Conservation (phyloP, 35 echinoderm and acorn worm genomes). For the Heliocidaris erythrogramma region DNA sequence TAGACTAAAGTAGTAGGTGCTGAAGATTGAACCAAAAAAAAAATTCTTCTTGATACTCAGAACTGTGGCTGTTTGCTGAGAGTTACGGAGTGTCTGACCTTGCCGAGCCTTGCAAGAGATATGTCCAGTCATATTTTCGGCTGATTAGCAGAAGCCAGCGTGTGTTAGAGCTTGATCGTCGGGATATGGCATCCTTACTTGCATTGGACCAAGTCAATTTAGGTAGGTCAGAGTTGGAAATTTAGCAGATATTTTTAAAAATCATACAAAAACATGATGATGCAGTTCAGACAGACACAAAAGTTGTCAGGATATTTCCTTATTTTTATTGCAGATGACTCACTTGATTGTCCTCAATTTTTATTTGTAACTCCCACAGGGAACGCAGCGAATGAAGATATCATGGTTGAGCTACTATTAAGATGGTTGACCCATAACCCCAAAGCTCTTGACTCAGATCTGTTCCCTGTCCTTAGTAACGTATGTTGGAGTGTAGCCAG, state of each 20-base stretch:
- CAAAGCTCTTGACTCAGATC: background rate
- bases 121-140: conserved; percentile 24
- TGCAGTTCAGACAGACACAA: too few relatives aligned
- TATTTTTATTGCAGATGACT: too few relatives aligned
- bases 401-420: background rate
- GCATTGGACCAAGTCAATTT: background rate
- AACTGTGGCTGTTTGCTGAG: conserved; percentile 35
- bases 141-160: conserved; percentile 6
- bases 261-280: background rate
- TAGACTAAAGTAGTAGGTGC: background rate
- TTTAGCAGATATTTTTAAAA: background rate
- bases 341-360: too few relatives aligned
- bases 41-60: background rate
- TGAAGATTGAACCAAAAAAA: background rate
- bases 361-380: background rate
- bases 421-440: conserved; percentile 7
- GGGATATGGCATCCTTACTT: background rate
- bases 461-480: background rate
- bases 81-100: conserved; percentile 15
- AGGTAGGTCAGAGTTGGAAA: conserved; percentile 11
- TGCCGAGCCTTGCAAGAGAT: conserved; percentile 18
- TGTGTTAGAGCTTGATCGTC: background rate
- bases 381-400: conserved; percentile 19
- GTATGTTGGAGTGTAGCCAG: background rate
- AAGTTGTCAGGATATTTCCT: too few relatives aligned